phyloP scores from a whole-genome alignment of 2,797 vertebrate species.

The Rhynchonycteris naso region DNA sequence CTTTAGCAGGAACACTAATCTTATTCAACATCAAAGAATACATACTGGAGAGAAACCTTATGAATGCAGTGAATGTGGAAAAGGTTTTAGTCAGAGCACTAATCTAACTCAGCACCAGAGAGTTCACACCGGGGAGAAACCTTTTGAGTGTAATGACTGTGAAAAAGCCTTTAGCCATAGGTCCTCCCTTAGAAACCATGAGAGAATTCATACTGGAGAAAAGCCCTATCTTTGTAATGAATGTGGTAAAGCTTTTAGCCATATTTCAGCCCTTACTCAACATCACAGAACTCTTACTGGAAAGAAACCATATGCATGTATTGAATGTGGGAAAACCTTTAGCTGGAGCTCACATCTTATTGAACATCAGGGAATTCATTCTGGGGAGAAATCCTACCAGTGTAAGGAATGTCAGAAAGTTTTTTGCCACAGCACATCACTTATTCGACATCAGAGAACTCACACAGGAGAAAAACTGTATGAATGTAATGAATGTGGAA shows the following conservation, averaged over 20 bases:
- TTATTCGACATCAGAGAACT: constrained; percentile 90
- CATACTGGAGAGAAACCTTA: constrained; percentile 55
- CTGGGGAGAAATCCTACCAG: constrained; percentile 88
- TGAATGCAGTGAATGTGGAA: constrained; percentile 49
- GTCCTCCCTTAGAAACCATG: constrained; percentile 59
- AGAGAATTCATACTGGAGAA: constrained; percentile 65
- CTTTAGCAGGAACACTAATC: constrained; percentile 54
- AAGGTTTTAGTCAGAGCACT: constrained; percentile 43
- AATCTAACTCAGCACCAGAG: constrained; percentile 51
- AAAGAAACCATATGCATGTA: constrained; percentile 7
- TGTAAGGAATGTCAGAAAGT: constrained; percentile 91
- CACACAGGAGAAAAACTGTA: constrained; percentile 91
- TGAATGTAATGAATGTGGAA: constrained; percentile 87
- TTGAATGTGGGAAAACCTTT: constrained; percentile 34
- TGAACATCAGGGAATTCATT: constrained; percentile 53
- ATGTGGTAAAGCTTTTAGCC: constrained; percentile 54
- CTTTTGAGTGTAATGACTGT: constrained; percentile 39
- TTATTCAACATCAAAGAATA: constrained; percentile 59
- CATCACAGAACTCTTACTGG: constrained; percentile 90
- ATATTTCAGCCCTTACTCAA: constrained; percentile 88
- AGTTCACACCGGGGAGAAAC: constrained; percentile 35
- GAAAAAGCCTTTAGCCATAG: constrained; percentile 60
- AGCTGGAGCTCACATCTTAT: not conserved
- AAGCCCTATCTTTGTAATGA: constrained; percentile 44
- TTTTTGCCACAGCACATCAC: constrained; percentile 91